These are phyloP conservation scores for Leucopsar rothschildi DNA, from an alignment of 2,113 vertebrate species.

Conservation along the genomic window DNA sequence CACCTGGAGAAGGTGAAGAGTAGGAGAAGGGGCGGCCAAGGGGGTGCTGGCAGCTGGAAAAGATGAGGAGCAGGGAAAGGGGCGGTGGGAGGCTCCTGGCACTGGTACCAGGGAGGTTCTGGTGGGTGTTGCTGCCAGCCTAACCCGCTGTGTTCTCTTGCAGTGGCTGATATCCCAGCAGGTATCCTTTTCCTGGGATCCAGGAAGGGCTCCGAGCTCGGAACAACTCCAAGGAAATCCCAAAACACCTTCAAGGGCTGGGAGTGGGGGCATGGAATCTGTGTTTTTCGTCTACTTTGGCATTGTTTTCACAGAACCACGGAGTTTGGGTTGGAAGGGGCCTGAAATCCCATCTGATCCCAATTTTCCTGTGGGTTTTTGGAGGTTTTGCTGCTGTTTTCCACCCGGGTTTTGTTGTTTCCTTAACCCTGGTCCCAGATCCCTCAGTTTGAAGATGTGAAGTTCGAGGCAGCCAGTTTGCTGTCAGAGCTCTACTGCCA, in stretches of 20 bases:
- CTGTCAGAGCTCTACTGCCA: slow-evolving; percentile 96
- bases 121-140: background rate
- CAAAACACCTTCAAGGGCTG: fast-evolving
- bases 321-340: fast-evolving
- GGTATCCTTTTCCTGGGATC: slow-evolving; percentile 81
- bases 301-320: fast-evolving
- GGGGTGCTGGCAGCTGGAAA: background rate
- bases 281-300: fast-evolving
- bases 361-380: fast-evolving
- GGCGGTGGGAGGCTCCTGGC: background rate
- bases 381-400: background rate
- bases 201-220: background rate
- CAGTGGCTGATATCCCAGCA: slow-evolving; percentile 98
- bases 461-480: slow-evolving; percentile 97
- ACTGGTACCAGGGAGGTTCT: fast-evolving
- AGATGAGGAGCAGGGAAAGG: background rate
- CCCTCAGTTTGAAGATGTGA: slow-evolving; percentile 97
- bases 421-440: slow-evolving; percentile 79
- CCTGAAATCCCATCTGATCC: too few relatives aligned
- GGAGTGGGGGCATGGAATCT: fast-evolving
- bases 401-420: fast-evolving
- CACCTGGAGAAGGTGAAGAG: fast-evolving
- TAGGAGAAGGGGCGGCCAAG: fast-evolving
- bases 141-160: slow-evolving; percentile 52
- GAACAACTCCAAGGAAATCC: fast-evolving